phyloP scores from a whole-genome alignment of 2,113 vertebrate genomes.

The Lichenostomus cassidix region DNA sequence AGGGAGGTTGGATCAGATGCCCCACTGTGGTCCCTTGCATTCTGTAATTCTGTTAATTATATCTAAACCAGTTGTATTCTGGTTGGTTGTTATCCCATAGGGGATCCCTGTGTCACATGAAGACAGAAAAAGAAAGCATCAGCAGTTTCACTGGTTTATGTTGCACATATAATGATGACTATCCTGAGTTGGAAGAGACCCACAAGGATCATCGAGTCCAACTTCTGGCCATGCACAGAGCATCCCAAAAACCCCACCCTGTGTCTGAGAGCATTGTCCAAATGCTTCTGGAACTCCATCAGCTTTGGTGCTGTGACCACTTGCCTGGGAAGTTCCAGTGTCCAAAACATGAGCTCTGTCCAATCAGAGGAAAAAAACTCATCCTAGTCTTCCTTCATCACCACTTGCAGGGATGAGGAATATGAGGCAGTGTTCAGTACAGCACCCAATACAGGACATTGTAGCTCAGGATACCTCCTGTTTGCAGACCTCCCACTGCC shows the following conservation, averaged over 20 bases:
- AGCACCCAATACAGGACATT: fast-evolving
- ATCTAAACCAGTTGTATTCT: not conserved
- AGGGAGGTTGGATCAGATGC: not conserved
- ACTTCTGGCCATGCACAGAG: not conserved
- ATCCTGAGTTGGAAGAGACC: not conserved
- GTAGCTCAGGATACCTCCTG: not conserved
- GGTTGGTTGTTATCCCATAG: not conserved
- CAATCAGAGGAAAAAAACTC: not conserved
- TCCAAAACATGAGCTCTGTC: not conserved
- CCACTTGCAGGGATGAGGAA: not conserved
- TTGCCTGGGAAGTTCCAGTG: not conserved
- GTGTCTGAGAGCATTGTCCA: not conserved
- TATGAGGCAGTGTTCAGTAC: not conserved
- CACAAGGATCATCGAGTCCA: not conserved
- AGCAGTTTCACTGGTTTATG: not conserved
- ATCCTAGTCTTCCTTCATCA: not conserved
- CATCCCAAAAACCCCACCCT: not conserved
- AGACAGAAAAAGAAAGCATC: not conserved
- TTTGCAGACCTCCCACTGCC: not conserved
- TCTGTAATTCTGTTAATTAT: not conserved
- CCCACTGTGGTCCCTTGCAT: not conserved
- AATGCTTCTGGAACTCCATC: fast-evolving
- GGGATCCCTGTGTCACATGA: fast-evolving
- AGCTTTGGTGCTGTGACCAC: not conserved
- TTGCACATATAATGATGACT: not conserved